Percentiles rank a stretch among this genome's conserved stretches.
Conservation (phyloP, 2,113 vertebrate species). For the Macrotus californicus region DNA sequence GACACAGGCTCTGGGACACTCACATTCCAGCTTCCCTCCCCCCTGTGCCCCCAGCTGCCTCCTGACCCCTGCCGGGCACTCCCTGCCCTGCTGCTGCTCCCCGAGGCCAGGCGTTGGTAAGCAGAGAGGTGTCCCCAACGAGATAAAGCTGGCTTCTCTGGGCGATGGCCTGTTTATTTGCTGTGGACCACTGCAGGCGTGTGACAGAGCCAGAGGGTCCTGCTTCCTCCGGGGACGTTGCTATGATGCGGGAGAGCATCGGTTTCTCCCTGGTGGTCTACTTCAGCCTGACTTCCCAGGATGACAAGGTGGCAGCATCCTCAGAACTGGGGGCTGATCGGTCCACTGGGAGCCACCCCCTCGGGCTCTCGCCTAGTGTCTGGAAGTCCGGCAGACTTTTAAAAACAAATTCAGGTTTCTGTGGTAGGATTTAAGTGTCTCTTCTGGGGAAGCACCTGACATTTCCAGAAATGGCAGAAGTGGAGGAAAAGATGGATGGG, state of each 20-base stretch:
- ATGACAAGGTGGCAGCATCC: too few species aligned
- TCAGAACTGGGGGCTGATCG: neutral
- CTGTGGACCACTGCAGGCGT: neutral
- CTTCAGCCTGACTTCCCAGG: neutral
- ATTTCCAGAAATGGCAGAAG: neutral
- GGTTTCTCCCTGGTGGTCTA: rapidly evolving
- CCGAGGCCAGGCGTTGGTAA: neutral
- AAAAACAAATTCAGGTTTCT: neutral
- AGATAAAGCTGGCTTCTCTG: neutral
- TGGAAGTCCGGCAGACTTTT: neutral
- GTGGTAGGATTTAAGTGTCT: neutral
- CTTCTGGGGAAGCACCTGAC: neutral
- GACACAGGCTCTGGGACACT: neutral
- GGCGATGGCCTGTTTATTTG: neutral
- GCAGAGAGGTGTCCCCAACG: too few species aligned
- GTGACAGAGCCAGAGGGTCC: neutral
- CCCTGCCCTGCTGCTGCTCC: too few species aligned
- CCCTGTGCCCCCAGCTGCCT: rapidly evolving
- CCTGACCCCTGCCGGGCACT: neutral
- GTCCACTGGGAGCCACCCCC: neutral
- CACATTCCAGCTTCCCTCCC: neutral
- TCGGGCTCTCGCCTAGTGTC: neutral
- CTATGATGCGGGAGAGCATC: rapidly evolving
- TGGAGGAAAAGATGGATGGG: neutral
- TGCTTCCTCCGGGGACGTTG: neutral